A percentile compares a stretch with the other conserved stretches of the same genome.
Evolutionary conservation across 2,888 invertebrate genomes (phyloP).

Genomic region (Operophtera brumata): DNA sequence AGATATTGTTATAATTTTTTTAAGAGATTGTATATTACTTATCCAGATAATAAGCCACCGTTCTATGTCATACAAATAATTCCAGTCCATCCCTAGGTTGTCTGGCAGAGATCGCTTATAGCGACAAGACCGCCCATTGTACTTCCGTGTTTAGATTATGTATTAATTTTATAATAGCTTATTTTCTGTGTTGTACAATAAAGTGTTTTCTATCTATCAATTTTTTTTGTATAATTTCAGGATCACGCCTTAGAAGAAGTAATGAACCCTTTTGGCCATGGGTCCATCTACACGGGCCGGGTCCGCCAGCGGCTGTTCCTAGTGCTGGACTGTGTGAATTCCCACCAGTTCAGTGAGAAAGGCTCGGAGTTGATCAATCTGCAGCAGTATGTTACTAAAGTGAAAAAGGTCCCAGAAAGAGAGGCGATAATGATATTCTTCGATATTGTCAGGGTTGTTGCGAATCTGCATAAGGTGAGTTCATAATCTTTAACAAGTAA

Average conservation of each 20-base stretch:
- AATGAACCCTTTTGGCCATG: conserved; percentile 68
- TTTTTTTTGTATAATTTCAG: no score
- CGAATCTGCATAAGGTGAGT: conserved; percentile 85
- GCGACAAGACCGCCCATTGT: no score
- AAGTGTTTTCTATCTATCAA: no score
- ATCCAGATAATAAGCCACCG: no score
- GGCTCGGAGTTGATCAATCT: conserved; percentile 83
- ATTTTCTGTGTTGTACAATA: no score
- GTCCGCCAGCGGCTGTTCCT: conserved; percentile 83
- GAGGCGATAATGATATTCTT: conserved; percentile 87
- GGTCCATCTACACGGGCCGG: conserved; percentile 79
- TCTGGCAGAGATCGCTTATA: no score
- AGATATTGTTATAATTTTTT: no score
- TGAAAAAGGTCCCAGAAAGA: conserved; percentile 86
- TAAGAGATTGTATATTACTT: no score
- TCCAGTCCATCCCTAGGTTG: no score
- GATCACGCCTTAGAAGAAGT: conserved; percentile 85
- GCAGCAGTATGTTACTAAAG: conserved; percentile 88
- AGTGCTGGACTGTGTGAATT: conserved; percentile 86
- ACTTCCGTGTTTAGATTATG: no score
- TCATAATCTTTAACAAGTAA: neutral
- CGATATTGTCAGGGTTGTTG: conserved; percentile 87
- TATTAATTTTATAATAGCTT: no score
- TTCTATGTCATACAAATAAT: no score
- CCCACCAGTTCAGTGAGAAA: conserved; percentile 83